These are phyloP conservation scores for Aselliscus stoliczkanus DNA, from an alignment of 2,797 vertebrate species.

Conservation along the genomic window DNA sequence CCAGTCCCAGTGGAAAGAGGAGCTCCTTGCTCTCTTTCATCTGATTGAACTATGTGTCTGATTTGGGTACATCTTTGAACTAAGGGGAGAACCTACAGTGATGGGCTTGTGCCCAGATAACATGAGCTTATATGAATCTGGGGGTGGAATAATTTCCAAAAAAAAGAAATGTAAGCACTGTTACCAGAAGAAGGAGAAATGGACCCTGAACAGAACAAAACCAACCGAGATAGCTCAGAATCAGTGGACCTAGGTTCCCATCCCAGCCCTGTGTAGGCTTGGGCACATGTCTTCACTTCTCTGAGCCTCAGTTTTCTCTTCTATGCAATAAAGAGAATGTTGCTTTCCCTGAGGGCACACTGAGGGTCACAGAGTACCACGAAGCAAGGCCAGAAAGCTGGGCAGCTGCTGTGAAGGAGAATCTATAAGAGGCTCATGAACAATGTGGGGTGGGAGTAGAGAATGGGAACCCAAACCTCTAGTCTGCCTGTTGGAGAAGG, in stretches of 20 bases:
- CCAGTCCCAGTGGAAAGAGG: not conserved
- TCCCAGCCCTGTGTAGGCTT: accelerated
- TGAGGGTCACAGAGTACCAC: not conserved
- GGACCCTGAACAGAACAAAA: not conserved
- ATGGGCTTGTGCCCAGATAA: not conserved
- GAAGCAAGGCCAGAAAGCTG: not conserved
- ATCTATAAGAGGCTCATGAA: not conserved
- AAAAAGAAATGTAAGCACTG: not conserved
- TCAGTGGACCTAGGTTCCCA: not conserved
- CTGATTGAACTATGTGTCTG: not conserved
- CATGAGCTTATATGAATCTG: not conserved
- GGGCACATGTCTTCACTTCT: not conserved
- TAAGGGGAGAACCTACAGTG: not conserved
- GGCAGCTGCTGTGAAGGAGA: not conserved
- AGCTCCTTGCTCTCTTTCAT: not conserved
- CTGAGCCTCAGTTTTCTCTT: not conserved
- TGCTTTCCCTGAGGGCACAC: not conserved
- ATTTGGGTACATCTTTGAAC: not conserved
- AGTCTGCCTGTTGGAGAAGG: not conserved
- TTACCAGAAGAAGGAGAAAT: not conserved
- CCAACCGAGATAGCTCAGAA: not conserved
- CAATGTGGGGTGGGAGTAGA: not conserved
- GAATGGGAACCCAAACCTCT: not conserved
- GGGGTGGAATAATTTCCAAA: not conserved
- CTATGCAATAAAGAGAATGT: not conserved